Conservation (phyloP, 1,140 invertebrate genomes). For the Melanaphis sacchari region DNA sequence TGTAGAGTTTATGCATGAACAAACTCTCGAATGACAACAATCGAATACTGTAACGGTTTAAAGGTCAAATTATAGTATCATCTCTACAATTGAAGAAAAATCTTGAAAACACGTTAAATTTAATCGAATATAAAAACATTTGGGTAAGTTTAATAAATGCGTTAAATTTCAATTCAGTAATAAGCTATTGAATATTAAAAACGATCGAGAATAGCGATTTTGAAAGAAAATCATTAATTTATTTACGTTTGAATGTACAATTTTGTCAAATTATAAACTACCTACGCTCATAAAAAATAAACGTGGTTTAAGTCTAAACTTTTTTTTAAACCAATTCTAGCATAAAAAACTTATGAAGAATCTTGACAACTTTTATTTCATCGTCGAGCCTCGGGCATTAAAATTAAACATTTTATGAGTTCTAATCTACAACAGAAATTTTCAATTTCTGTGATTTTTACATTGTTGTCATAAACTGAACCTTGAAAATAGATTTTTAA, state of each 20-base stretch:
- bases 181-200: neutral
- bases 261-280: neutral
- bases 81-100: neutral
- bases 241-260: too few relatives aligned
- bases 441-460: neutral
- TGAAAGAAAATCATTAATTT: neutral
- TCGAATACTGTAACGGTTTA: neutral
- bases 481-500: too few relatives aligned
- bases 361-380: too few relatives aligned
- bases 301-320: too few relatives aligned
- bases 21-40: neutral
- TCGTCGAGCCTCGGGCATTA: neutral
- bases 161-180: neutral
- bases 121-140: neutral
- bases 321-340: too few relatives aligned
- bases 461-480: too few relatives aligned
- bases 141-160: neutral
- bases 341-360: too few relatives aligned
- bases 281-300: neutral
- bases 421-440: neutral
- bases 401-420: neutral
- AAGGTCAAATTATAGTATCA: neutral
- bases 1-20: neutral
- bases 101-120: neutral
- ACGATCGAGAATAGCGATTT: neutral